These are phyloP conservation scores for Salvelinus alpinus DNA, from an alignment of 2,113 vertebrate species.

Conservation along the genomic window DNA sequence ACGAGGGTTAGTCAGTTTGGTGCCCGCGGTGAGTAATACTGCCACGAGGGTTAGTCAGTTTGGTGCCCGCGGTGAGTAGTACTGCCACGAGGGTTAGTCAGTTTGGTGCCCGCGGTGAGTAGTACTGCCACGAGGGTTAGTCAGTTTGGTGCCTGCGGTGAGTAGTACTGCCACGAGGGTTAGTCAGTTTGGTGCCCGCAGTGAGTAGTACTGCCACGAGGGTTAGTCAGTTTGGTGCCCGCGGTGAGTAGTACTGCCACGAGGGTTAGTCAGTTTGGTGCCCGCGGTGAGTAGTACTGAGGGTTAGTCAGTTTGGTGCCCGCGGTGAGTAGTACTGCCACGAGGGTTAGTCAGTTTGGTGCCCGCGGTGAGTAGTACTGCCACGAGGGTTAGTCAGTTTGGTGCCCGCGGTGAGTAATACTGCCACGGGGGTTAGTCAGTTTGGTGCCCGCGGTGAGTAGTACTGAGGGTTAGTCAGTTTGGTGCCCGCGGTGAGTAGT, in stretches of 20 bases:
- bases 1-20: too few relatives aligned
- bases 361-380: too few relatives aligned
- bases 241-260: slow-evolving; percentile 14
- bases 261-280: background rate
- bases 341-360: too few relatives aligned
- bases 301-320: too few relatives aligned
- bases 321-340: too few relatives aligned
- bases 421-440: slow-evolving; percentile 75
- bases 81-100: slow-evolving; percentile 74
- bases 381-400: slow-evolving; percentile 19
- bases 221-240: background rate
- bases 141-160: slow-evolving; percentile 66
- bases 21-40: too few relatives aligned
- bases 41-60: too few relatives aligned
- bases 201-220: slow-evolving; percentile 15
- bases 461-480: background rate
- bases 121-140: too few relatives aligned
- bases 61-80: too few relatives aligned
- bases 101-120: slow-evolving; percentile 62
- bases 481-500: too few relatives aligned
- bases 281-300: background rate
- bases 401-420: slow-evolving; percentile 78
- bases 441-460: slow-evolving; percentile 82
- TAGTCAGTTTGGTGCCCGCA: slow-evolving; percentile 58
- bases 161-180: slow-evolving; percentile 48